Base-by-base conservation (phyloP, 2,888 invertebrate genomes). In the Andrena fulva region DNA sequence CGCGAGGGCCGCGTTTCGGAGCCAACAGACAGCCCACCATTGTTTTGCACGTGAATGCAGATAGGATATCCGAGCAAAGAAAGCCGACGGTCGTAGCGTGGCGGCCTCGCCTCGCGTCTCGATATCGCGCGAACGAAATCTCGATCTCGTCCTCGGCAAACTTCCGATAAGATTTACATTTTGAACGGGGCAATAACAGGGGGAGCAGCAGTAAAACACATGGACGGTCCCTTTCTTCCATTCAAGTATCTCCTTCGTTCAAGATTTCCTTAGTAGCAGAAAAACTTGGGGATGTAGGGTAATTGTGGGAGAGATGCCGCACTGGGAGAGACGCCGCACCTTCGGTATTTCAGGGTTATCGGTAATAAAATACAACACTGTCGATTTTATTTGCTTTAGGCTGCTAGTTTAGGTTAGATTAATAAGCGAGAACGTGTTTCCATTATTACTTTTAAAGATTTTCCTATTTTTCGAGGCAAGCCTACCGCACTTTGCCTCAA, bases 41-140 rank as follows among this genome's bases (percentile, higher is more conserved):
- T 85, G 85, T 85, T 77, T 76, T 24, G 42, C 29, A 29, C 10
- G 33, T 67, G 85, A 78, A 74, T 74, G 70, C 63, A 85, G 70
- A 82, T 56, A 59, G 35, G 77, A 54, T 85, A 77, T 77, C 85
- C 8, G 12, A 24, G 27, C 60, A 42, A 64, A 62, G 76, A 52
- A 71, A 77, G 20, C 56, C 67, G 73, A 48, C 35, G 67, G 12
- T 50, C 33, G 33, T 52, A 29, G 48, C 29, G 5, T n/a, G 31
- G n/a, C 33, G 52, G 31, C 12, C 24, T 24, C 31, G 33, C 27
- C 63, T 54, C 35, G 50, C 27, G 12, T 54, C 31, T 62, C 69
- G 66, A 63, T 62, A 72, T 71, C 72, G 16, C 42, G 20, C 24
- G 20, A 20, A 24, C 42, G 24, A 16, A 2, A 52, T 63, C 71